Conservation (phyloP, 35 echinoderm and acorn worm species). For the Stichopus chloronotus region DNA sequence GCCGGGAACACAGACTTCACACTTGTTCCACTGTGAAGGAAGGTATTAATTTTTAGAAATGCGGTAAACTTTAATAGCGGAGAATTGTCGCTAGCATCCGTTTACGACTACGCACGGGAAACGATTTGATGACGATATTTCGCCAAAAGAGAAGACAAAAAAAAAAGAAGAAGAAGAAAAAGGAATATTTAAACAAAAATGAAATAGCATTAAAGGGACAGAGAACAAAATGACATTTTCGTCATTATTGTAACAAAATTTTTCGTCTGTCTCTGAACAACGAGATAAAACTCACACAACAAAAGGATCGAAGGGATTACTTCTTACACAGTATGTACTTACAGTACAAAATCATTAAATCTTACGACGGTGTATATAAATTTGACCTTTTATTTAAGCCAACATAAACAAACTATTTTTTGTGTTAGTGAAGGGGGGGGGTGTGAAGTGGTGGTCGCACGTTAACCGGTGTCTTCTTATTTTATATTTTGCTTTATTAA, state of each 20-base stretch:
- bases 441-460: too few species aligned
- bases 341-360: too few species aligned
- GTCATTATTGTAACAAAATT: too few species aligned
- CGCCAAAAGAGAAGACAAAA: not conserved
- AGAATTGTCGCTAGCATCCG: conserved; percentile 26
- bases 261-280: too few species aligned
- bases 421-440: too few species aligned
- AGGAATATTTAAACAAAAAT: not conserved
- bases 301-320: too few species aligned
- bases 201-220: not conserved
- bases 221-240: not conserved
- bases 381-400: not conserved
- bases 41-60: conserved; percentile 55
- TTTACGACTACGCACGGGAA: conserved; percentile 36
- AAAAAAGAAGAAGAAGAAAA: not conserved
- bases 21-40: conserved; percentile 21
- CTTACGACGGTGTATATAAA: not conserved
- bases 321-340: too few species aligned
- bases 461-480: too few species aligned
- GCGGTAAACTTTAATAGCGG: conserved; percentile 49
- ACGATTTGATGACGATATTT: not conserved
- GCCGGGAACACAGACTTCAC: conserved; percentile 45
- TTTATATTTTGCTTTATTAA: too few species aligned
- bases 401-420: too few species aligned
- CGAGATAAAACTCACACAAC: too few species aligned